Percentiles rank a stretch among this genome's conserved stretches.
phyloP scores from a whole-genome alignment of 2,888 invertebrate genomes.

The Thelaira solivaga region DNA sequence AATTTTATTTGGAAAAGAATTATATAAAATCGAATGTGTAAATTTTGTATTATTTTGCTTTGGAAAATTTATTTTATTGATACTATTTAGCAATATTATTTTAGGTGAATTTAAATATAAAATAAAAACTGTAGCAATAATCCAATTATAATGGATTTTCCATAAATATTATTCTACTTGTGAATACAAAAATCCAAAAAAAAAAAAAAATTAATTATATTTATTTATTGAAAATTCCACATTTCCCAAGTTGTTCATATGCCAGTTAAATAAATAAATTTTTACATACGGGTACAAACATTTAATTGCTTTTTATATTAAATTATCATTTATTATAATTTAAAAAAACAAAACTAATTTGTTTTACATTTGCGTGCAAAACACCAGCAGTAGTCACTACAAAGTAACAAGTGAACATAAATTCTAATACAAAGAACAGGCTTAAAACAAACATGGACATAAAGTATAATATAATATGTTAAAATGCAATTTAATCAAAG shows the following conservation, averaged over 20 bases:
- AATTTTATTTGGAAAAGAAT: neutral
- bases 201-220: no score
- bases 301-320: slow-evolving; percentile 22
- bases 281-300: no score
- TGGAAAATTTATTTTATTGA: neutral
- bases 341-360: neutral
- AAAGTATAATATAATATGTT: no score
- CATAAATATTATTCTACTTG: neutral
- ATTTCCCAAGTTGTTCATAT: slow-evolving; percentile 18
- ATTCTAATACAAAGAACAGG: neutral
- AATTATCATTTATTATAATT: slow-evolving; percentile 34
- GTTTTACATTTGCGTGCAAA: slow-evolving; percentile 33
- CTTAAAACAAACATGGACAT: slow-evolving; percentile 1
- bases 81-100: neutral
- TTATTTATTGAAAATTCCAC: slow-evolving; percentile 39
- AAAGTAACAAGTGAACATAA: neutral
- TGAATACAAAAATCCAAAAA: slow-evolving; percentile 4
- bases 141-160: slow-evolving; percentile 37
- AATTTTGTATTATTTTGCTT: neutral
- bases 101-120: slow-evolving; percentile 6
- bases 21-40: neutral
- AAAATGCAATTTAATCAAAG: no score
- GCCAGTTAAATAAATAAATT: slow-evolving; percentile 28
- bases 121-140: neutral
- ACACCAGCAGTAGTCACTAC: no score